These are phyloP conservation scores for Tetranychus cinnabarinus DNA, from an alignment of 1,140 invertebrate genomes.

Conservation along the genomic window DNA sequence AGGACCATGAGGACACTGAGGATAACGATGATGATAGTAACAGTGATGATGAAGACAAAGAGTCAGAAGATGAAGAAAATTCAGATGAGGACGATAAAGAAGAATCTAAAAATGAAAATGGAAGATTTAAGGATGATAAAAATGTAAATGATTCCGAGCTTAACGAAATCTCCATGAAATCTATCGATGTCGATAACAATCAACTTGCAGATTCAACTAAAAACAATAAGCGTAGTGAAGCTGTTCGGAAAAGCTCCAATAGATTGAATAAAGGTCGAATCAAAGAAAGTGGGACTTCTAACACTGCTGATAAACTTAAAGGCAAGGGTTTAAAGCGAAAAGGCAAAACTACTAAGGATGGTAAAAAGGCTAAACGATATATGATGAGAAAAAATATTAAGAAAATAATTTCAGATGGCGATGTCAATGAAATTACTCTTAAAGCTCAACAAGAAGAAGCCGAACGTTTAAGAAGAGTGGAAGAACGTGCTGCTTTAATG, in stretches of 20 bases:
- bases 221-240: too few species aligned
- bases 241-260: too few species aligned
- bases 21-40: slow-evolving; percentile 12
- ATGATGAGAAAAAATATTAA: slow-evolving; percentile 43
- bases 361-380: slow-evolving; percentile 1
- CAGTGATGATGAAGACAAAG: slow-evolving; percentile 14
- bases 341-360: slow-evolving; percentile 5
- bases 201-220: too few species aligned
- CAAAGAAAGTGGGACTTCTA: neutral
- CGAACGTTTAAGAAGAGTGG: slow-evolving; percentile 34
- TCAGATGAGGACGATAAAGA: neutral
- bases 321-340: neutral
- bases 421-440: slow-evolving; percentile 71
- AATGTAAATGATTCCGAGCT: too few species aligned
- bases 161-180: too few species aligned
- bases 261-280: too few species aligned
- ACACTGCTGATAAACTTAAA: neutral
- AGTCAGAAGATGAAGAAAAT: slow-evolving; percentile 9
- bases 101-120: neutral
- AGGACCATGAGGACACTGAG: slow-evolving; percentile 11
- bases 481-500: slow-evolving; percentile 13
- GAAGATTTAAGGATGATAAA: too few species aligned
- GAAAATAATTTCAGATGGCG: slow-evolving; percentile 73
- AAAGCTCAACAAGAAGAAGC: slow-evolving; percentile 74
- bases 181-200: too few species aligned